phyloP scores from a whole-genome alignment of 1,140 invertebrate genomes.

The Linepithema humile region DNA sequence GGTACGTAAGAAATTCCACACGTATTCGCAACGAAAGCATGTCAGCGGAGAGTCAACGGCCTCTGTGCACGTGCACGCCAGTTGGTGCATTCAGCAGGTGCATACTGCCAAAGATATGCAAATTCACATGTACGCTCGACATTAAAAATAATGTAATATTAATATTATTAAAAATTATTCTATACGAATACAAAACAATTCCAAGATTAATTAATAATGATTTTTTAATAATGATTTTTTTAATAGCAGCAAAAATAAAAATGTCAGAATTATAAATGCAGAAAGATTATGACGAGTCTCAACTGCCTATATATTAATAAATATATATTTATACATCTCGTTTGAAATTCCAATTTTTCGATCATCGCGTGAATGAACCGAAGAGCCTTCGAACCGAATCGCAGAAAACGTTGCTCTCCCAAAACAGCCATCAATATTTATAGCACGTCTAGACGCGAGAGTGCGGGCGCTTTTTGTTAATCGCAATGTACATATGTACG shows the following conservation, averaged over 20 bases:
- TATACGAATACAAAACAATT: neutral
- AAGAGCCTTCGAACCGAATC: neutral
- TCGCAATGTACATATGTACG: neutral
- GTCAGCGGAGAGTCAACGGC: constrained; percentile 24
- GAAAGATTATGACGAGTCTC: no score
- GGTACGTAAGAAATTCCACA: constrained; percentile 15
- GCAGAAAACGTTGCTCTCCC: neutral
- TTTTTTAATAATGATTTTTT: neutral
- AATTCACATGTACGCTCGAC: neutral
- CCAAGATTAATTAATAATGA: no score
- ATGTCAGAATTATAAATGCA: no score
- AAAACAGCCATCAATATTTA: constrained; percentile 35
- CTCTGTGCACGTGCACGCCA: constrained; percentile 7
- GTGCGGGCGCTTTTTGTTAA: constrained; percentile 21
- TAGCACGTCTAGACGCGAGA: neutral
- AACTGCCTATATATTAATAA: no score
- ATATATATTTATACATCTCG: no score
- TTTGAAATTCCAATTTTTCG: neutral
- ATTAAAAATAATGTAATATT: neutral
- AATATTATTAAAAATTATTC: neutral
- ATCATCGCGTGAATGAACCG: neutral
- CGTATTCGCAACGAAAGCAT: neutral
- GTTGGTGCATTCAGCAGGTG: constrained; percentile 11
- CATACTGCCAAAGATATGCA: constrained; percentile 7
- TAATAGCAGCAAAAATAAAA: neutral